These are phyloP conservation scores for Vipera ursinii DNA, from an alignment of 2,797 vertebrate species.

Conservation along the genomic window DNA sequence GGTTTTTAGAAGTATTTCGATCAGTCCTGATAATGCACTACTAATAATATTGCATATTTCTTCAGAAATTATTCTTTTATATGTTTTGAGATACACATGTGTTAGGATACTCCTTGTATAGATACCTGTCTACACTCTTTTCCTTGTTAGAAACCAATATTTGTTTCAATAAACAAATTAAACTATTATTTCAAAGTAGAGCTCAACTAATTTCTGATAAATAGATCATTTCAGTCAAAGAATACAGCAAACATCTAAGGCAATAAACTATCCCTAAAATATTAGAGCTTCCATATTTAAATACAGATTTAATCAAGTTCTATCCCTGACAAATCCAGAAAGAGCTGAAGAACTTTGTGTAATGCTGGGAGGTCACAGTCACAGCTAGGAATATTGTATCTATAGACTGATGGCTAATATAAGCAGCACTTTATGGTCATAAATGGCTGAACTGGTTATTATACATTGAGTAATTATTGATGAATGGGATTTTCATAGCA, in stretches of 20 bases:
- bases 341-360: neutral
- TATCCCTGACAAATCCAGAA: neutral
- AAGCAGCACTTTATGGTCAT: neutral
- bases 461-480: neutral
- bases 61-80: neutral
- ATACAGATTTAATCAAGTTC: neutral
- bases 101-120: neutral
- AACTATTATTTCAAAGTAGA: neutral
- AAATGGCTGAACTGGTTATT: neutral
- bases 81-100: neutral
- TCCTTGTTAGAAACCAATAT: neutral
- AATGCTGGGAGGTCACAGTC: neutral
- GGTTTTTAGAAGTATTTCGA: constrained; percentile 39
- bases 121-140: neutral
- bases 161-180: neutral
- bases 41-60: neutral
- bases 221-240: neutral
- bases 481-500: neutral
- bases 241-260: neutral
- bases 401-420: neutral
- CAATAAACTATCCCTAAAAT: neutral
- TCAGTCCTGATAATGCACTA: neutral
- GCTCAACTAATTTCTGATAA: neutral
- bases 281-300: neutral
- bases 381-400: neutral